Percentiles rank a stretch among this genome's conserved stretches.
phyloP scores from a whole-genome alignment of 1,140 invertebrate species.

The Drosophila lacteicornis region DNA sequence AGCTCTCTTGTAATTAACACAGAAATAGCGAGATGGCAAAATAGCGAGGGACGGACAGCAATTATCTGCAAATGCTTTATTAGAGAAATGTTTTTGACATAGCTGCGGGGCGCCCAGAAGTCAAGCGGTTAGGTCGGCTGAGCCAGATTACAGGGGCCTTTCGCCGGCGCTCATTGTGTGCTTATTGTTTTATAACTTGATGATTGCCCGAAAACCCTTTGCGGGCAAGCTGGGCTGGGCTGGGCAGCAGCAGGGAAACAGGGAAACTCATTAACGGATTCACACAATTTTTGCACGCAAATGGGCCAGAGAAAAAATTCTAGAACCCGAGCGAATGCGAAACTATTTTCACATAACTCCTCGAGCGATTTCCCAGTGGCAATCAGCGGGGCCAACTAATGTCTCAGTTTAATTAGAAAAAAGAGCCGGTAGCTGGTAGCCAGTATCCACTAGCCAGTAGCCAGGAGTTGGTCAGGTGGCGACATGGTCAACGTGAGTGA shows the following conservation, averaged over 20 bases:
- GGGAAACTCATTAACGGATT: slow-evolving; percentile 70
- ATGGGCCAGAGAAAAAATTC: slow-evolving; percentile 51
- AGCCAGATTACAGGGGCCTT: slow-evolving; percentile 28
- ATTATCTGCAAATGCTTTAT: slow-evolving; percentile 77
- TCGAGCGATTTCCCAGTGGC: slow-evolving; percentile 76
- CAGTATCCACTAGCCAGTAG: neutral
- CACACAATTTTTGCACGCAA: slow-evolving; percentile 81
- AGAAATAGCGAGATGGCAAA: slow-evolving; percentile 45
- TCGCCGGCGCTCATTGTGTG: slow-evolving; percentile 20
- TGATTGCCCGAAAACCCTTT: slow-evolving; percentile 42
- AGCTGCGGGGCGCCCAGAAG: slow-evolving; percentile 49
- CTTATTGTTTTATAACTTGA: slow-evolving; percentile 49
- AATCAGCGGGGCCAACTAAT: slow-evolving; percentile 71
- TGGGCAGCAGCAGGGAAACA: slow-evolving; percentile 27
- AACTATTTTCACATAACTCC: slow-evolving; percentile 78
- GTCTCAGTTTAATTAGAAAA: slow-evolving; percentile 78
- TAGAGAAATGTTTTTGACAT: slow-evolving; percentile 69
- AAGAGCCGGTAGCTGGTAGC: slow-evolving; percentile 16
- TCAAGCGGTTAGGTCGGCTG: slow-evolving; percentile 1
- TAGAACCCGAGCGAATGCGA: slow-evolving; percentile 62
- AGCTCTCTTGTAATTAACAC: slow-evolving; percentile 68
- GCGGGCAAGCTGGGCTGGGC: neutral
- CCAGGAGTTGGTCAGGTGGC: slow-evolving; percentile 45
- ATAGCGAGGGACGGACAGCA: slow-evolving; percentile 38
- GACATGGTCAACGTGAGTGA: slow-evolving; percentile 69